Base-by-base conservation (phyloP, 1,140 invertebrate species). In the Megalopta genalis region DNA sequence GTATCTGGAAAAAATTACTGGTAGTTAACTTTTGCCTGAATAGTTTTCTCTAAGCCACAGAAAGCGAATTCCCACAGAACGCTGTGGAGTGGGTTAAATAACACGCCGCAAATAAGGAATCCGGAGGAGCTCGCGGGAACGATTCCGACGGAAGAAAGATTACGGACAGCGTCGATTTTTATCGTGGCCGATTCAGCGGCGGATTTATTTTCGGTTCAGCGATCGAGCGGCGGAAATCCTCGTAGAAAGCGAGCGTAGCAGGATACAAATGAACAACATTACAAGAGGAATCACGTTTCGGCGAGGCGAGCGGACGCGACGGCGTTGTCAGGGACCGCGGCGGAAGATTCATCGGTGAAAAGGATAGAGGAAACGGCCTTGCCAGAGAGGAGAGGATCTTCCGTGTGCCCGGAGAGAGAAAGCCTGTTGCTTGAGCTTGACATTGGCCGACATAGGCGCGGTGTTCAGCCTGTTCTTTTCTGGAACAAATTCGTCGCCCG, bases 401-500 rank as follows among this genome's bases (percentile, higher is more conserved):
- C 12, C n/a, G 62, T 32, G 25, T 5, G 10, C 16, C 25, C 42
- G 42, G 49, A 21, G 73, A 60, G 81, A 84, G 81, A 83, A 83
- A 84, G 81, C 75, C 52, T 64, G 63, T 42, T 57, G 39, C 37
- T 25, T 9, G 2, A 59, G 14, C 46, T 72, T 52, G 71, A 79
- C 82, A 83, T 71, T 79, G 81, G 70, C 81, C 81, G 64, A 78
- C n/a, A 73, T 73, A 73, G 14, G 42, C 42, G 42, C 39, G 8
- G 39, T 25, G 23, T 16, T 25, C 6, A 46, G 52, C 23, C 39
- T 65, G 67, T 65, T 84, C 60, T 68, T 80, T 74, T 68, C 14
- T 59, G 60, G 52, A 71, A 84, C 54, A 60, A 84, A 80, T 80
- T 75, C 60, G 57, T 63, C 16, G 62, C 32, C 49, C 70, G 14